Evolutionary conservation across 2,113 vertebrate species (phyloP), one percentile per base, ranked within the genome.

Genomic region (Strigops habroptila): DNA sequence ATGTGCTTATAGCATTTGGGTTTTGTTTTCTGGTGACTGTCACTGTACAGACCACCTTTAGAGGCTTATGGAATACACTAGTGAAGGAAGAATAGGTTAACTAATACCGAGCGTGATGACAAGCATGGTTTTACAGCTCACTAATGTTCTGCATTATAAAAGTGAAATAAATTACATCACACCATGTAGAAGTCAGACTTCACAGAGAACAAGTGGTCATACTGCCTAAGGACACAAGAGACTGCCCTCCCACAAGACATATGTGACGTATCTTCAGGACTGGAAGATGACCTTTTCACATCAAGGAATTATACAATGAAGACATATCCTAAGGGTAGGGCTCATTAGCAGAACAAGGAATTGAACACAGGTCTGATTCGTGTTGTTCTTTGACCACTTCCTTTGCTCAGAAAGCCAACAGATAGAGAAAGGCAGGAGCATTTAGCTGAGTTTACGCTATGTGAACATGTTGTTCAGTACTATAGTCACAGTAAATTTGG

Each of bases 261-360:
- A 4, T 8, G 37, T 27, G 68, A 23, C n/a, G 14, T 31, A 14
- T 53, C 85, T 37, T 48, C 71, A 88, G 53, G 71, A 49, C 49
- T 81, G 59, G 59, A 74, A 73, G 67, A 69, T 62, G 35, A 82
- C 68, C 63, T 90, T 86, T 86, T 80, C 59, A 77, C 53, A 74
- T 37, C 31, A 43, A 18, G 62, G 76, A 82, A 41, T 18, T 57
- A 41, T 23, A 12, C 57, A 57, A 14, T 44, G 41, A 55, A 65
- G 44, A 74, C 17, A 5, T 21, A 31, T 19, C 75, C 71, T 33
- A n/a, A 59, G 70, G 77, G 35, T 3, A 64, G 39, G 35, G 30
- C 17, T 91, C 3, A 1, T 62, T 69, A 86, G 39, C 57, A 82
- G 35, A 82, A 75, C 10, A 79, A 69, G 44, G 49, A 80, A 44